Percentiles rank a stretch among this genome's conserved stretches.
Evolutionary conservation across 1,140 invertebrate species (phyloP).

Genomic region (Drosophila orosa): DNA sequence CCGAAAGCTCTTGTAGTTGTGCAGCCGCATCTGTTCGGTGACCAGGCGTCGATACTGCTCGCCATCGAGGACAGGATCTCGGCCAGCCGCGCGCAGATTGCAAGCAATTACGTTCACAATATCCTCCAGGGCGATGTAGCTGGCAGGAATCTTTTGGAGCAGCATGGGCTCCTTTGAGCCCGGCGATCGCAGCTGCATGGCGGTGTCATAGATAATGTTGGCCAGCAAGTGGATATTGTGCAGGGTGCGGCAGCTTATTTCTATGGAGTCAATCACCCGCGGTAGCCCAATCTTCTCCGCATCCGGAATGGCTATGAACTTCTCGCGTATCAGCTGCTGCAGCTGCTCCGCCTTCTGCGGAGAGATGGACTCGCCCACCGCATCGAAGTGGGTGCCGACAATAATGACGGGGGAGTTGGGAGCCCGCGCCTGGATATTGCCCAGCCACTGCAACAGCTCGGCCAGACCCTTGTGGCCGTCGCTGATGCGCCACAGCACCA

Average conservation of each 20-base stretch:
- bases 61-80: slow-evolving; percentile 95
- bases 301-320: slow-evolving; percentile 96
- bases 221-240: slow-evolving; percentile 96
- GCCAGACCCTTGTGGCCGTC: slow-evolving; percentile 96
- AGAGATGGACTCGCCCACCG: slow-evolving; percentile 90
- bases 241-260: slow-evolving; percentile 92
- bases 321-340: slow-evolving; percentile 94
- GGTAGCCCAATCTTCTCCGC: slow-evolving; percentile 98
- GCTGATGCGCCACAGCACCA: slow-evolving; percentile 97
- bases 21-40: slow-evolving; percentile 88
- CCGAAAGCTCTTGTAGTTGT: slow-evolving; percentile 86
- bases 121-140: slow-evolving; percentile 97
- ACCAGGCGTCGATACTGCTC: slow-evolving; percentile 92
- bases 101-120: slow-evolving; percentile 92
- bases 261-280: slow-evolving; percentile 95
- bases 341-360: slow-evolving; percentile 91
- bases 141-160: slow-evolving; percentile 97
- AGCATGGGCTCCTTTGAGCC: slow-evolving; percentile 95
- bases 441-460: slow-evolving; percentile 96
- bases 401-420: slow-evolving; percentile 97
- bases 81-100: slow-evolving; percentile 87
- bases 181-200: slow-evolving; percentile 94
- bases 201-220: slow-evolving; percentile 97
- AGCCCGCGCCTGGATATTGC: slow-evolving; percentile 96
- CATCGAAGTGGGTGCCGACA: slow-evolving; percentile 97